Percentiles rank a stretch among this genome's conserved stretches.
These are phyloP conservation scores for Sarcoramphus papa DNA, from an alignment of 2,797 vertebrate genomes.

Conservation along the genomic window DNA sequence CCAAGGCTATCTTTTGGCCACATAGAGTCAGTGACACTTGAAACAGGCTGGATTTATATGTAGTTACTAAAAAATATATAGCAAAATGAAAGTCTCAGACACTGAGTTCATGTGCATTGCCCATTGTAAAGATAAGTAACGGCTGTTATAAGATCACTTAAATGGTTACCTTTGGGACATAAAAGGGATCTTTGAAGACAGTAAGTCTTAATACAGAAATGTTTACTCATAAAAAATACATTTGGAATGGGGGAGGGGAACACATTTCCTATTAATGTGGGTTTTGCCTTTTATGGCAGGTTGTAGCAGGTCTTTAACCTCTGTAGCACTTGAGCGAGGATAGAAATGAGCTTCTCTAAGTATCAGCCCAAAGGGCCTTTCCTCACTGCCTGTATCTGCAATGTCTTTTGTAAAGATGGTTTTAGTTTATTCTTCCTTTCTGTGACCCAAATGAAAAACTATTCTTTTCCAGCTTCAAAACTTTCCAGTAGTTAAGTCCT, in stretches of 20 bases:
- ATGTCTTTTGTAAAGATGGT: not conserved
- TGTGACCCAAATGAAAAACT: not conserved
- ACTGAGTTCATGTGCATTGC: slow-evolving; percentile 28
- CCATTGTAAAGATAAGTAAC: slow-evolving; percentile 76
- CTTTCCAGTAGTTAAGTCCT: not conserved
- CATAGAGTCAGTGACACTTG: slow-evolving; percentile 30
- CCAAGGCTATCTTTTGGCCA: slow-evolving; percentile 14
- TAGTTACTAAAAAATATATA: slow-evolving; percentile 72
- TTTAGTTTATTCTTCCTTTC: slow-evolving; percentile 15
- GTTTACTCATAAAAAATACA: slow-evolving; percentile 74
- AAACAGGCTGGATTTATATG: slow-evolving; percentile 66
- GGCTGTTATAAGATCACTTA: slow-evolving; percentile 71
- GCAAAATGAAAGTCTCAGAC: slow-evolving; percentile 61
- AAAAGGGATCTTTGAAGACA: slow-evolving; percentile 71
- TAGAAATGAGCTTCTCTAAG: slow-evolving; percentile 51
- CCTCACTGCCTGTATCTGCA: not conserved
- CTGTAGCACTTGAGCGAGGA: slow-evolving; percentile 34
- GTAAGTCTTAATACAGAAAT: slow-evolving; percentile 74
- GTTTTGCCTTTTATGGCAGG: slow-evolving; percentile 61
- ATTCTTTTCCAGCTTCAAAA: not conserved
- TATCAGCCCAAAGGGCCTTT: slow-evolving; percentile 39
- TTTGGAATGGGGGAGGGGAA: slow-evolving; percentile 39
- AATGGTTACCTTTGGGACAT: slow-evolving; percentile 75
- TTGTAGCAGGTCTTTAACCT: slow-evolving; percentile 41
- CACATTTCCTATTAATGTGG: slow-evolving; percentile 61